These are phyloP conservation scores for Oreochromis grahami DNA, from an alignment of 2,797 vertebrate genomes.

Conservation along the genomic window DNA sequence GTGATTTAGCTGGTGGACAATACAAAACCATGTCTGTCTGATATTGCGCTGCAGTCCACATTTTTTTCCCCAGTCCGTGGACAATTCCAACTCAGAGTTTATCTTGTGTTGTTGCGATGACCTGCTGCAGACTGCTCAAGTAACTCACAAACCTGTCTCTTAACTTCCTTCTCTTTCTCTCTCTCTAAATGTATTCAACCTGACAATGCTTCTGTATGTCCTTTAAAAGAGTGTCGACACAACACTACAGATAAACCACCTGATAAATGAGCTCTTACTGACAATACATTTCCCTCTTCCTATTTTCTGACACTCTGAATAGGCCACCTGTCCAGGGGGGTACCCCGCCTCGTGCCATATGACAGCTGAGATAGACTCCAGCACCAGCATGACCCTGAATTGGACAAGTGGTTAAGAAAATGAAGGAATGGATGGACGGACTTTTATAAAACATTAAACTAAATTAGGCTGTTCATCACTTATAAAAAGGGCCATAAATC, in stretches of 20 bases:
- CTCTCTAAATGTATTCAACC: background rate
- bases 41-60: background rate
- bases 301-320: background rate
- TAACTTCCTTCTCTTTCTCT: background rate
- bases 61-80: background rate
- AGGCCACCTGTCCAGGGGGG: background rate
- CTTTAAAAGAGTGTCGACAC: background rate
- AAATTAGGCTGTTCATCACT: background rate
- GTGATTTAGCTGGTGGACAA: background rate
- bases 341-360: background rate
- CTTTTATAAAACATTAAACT: background rate
- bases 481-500: background rate
- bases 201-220: background rate
- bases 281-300: background rate
- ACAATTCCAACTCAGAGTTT: background rate
- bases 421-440: background rate
- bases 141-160: background rate
- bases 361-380: background rate
- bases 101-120: background rate
- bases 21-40: background rate
- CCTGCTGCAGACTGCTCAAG: background rate
- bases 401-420: background rate
- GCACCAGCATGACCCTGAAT: background rate
- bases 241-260: background rate
- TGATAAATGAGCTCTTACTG: background rate